These are phyloP conservation scores for Epsilonema sp. DNA, from an alignment of 2,888 invertebrate species.

Conservation along the genomic window DNA sequence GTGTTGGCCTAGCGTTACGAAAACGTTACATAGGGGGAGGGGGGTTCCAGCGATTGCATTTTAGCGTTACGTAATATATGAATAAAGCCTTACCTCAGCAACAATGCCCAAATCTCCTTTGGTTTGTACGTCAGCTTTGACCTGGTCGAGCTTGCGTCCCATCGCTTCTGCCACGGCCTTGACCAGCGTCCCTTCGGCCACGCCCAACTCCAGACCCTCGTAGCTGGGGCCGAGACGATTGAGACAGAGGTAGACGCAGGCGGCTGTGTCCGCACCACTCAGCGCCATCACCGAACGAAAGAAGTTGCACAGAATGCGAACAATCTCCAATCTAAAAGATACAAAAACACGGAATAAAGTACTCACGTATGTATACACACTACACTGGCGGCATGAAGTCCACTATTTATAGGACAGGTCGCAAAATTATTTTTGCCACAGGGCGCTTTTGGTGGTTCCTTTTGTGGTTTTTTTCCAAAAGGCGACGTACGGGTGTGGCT, in stretches of 20 bases:
- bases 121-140: slow-evolving; percentile 48
- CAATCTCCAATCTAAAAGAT: slow-evolving; percentile 54
- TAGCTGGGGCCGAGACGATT: slow-evolving; percentile 89
- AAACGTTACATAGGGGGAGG: too few relatives aligned
- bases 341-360: too few relatives aligned
- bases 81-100: slow-evolving; percentile 57
- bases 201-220: slow-evolving; percentile 75
- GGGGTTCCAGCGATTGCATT: too few relatives aligned
- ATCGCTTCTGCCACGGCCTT: slow-evolving; percentile 78
- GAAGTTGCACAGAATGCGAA: slow-evolving; percentile 74
- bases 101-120: slow-evolving; percentile 75
- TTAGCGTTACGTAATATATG: too few relatives aligned
- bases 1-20: too few relatives aligned
- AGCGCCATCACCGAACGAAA: slow-evolving; percentile 69
- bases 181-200: slow-evolving; percentile 79
- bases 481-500: too few relatives aligned
- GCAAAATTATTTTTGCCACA: too few relatives aligned
- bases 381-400: too few relatives aligned
- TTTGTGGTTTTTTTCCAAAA: too few relatives aligned
- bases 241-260: slow-evolving; percentile 78
- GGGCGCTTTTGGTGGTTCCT: too few relatives aligned
- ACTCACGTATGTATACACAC: too few relatives aligned
- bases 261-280: slow-evolving; percentile 67
- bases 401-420: too few relatives aligned
- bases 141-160: slow-evolving; percentile 52